Evolutionary conservation across 1,140 invertebrate genomes (phyloP).

Genomic region (Drosophila kohkoa): DNA sequence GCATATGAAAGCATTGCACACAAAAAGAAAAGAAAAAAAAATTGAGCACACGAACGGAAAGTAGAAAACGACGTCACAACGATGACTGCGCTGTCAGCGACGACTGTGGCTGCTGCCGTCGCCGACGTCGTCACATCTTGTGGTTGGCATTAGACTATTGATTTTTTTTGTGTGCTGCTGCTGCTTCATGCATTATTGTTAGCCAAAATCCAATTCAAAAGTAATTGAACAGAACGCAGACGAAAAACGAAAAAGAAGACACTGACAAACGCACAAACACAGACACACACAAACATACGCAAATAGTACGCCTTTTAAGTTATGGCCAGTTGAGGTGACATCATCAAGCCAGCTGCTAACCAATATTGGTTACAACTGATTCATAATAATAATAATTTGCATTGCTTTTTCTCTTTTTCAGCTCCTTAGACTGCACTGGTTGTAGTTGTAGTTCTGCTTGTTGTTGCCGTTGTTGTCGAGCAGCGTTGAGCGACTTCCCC

Average conservation of each 20-base stretch:
- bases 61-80: slow-evolving; percentile 48
- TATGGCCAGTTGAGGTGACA: slow-evolving; percentile 58
- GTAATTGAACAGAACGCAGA: slow-evolving; percentile 4
- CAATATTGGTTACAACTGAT: slow-evolving; percentile 52
- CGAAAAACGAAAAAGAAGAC: background rate
- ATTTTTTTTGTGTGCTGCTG: slow-evolving; percentile 33
- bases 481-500: background rate
- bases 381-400: background rate
- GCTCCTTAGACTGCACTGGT: slow-evolving; percentile 35
- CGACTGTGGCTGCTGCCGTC: slow-evolving; percentile 23
- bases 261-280: slow-evolving; percentile 26
- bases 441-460: slow-evolving; percentile 38
- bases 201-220: slow-evolving; percentile 2
- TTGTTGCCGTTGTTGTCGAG: background rate
- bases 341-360: slow-evolving; percentile 63
- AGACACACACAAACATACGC: slow-evolving; percentile 28
- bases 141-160: slow-evolving; percentile 50
- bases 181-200: background rate
- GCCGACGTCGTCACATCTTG: slow-evolving; percentile 36
- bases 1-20: background rate
- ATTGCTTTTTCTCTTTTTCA: background rate
- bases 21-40: slow-evolving; percentile 4
- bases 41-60: slow-evolving; percentile 42
- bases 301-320: slow-evolving; percentile 37
- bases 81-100: slow-evolving; percentile 19